A percentile compares a stretch with the other conserved stretches of the same genome.
Evolutionary conservation across 2,888 invertebrate genomes (phyloP).

Genomic region (Orthosia gothica): DNA sequence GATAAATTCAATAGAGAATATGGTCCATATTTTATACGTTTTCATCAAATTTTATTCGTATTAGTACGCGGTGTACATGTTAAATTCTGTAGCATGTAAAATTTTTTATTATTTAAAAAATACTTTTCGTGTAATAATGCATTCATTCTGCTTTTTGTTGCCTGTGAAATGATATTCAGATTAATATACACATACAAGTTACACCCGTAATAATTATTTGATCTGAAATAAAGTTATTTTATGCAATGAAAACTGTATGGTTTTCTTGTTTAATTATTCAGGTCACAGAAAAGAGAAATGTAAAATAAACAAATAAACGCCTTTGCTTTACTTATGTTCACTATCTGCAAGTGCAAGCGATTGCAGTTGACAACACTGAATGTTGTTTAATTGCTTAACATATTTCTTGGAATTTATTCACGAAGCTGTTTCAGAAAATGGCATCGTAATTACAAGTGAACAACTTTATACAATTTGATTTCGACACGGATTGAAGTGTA

Average conservation of each 20-base stretch:
- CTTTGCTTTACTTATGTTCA: conserved; percentile 3
- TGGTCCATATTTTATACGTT: conserved; percentile 11
- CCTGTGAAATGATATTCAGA: not conserved
- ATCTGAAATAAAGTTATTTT: not conserved
- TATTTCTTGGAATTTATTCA: conserved; percentile 41
- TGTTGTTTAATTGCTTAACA: conserved; percentile 44
- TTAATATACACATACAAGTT: not conserved
- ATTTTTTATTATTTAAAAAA: not conserved
- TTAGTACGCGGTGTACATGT: not conserved
- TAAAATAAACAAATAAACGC: conserved; percentile 36
- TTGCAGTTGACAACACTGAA: conserved; percentile 32
- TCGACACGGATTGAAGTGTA: not conserved
- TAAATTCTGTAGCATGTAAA: not conserved
- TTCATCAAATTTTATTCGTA: conserved; percentile 9
- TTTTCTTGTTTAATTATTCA: conserved; percentile 8
- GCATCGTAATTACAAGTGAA: conserved; percentile 23
- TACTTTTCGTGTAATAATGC: not conserved
- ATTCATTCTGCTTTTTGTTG: not conserved
- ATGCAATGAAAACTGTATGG: not conserved
- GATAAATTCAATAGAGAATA: conserved; percentile 17
- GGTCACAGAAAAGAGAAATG: not conserved
- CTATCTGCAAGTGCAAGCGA: conserved; percentile 34
- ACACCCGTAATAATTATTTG: not conserved
- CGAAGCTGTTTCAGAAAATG: conserved; percentile 13
- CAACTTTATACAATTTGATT: conserved; percentile 13